Percentiles rank a stretch among this genome's conserved stretches.
Evolutionary conservation across 2,113 vertebrate genomes (phyloP).

Genomic region (Sturnus vulgaris): DNA sequence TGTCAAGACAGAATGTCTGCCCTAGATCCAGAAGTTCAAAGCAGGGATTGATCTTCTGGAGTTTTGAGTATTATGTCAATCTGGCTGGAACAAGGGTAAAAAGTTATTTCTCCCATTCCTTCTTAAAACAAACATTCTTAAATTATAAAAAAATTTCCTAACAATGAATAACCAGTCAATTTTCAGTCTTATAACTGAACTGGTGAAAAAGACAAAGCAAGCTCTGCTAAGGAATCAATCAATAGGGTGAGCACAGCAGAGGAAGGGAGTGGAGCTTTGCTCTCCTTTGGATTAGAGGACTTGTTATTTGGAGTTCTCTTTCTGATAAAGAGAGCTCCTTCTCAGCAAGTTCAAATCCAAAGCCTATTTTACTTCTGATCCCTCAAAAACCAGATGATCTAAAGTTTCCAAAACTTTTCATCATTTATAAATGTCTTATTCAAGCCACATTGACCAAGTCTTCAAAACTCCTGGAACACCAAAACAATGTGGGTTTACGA

Average conservation of each 20-base stretch:
- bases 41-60: not conserved
- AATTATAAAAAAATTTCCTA: not conserved
- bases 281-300: not conserved
- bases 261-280: not conserved
- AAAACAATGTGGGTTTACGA: not conserved
- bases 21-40: slow-evolving; percentile 6
- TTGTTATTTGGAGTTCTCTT: not conserved
- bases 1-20: not conserved
- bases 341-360: not conserved
- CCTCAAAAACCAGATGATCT: not conserved
- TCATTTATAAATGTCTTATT: not conserved
- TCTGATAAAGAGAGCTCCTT: not conserved
- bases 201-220: not conserved
- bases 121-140: not conserved
- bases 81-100: not conserved
- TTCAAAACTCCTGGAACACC: not conserved
- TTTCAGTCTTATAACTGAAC: not conserved
- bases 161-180: not conserved
- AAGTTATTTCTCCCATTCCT: not conserved
- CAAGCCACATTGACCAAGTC: not conserved
- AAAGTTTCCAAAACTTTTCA: not conserved
- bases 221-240: not conserved
- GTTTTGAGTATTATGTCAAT: not conserved
- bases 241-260: not conserved
- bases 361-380: not conserved